Conservation (phyloP, 2,797 vertebrate species). For the Anomalospiza imberbis region DNA sequence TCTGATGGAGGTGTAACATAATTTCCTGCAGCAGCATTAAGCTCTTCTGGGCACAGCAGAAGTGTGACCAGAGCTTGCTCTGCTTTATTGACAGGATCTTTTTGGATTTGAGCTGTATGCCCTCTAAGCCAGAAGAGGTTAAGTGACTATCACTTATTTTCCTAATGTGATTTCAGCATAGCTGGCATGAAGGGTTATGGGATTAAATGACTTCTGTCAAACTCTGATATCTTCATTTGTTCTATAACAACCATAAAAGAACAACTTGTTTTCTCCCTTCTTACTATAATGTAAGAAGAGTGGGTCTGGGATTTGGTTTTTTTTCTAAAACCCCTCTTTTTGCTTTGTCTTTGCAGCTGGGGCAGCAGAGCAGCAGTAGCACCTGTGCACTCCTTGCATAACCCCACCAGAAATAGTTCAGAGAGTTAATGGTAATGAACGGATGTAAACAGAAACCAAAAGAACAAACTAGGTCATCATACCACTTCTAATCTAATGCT, state of each 20-base stretch:
- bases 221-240: not conserved
- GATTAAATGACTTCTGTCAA: not conserved
- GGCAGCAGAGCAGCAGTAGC: not conserved
- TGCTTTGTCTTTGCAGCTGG: not conserved
- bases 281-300: not conserved
- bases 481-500: not conserved
- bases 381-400: not conserved
- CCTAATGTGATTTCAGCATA: not conserved
- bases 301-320: not conserved
- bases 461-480: not conserved
- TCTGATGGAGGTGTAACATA: not conserved
- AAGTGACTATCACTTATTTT: not conserved
- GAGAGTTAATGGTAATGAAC: not conserved
- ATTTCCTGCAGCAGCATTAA: not conserved
- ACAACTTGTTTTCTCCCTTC: not conserved
- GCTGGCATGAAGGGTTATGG: not conserved
- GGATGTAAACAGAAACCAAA: not conserved
- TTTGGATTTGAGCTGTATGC: not conserved
- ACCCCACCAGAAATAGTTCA: not conserved
- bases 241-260: not conserved
- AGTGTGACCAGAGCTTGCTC: not conserved
- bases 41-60: not conserved
- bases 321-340: not conserved
- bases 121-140: not conserved
- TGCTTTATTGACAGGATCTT: not conserved